A percentile compares a stretch with the other conserved stretches of the same genome.
Conservation (phyloP, 2,113 vertebrate species). For the Hyperopisus bebe region DNA sequence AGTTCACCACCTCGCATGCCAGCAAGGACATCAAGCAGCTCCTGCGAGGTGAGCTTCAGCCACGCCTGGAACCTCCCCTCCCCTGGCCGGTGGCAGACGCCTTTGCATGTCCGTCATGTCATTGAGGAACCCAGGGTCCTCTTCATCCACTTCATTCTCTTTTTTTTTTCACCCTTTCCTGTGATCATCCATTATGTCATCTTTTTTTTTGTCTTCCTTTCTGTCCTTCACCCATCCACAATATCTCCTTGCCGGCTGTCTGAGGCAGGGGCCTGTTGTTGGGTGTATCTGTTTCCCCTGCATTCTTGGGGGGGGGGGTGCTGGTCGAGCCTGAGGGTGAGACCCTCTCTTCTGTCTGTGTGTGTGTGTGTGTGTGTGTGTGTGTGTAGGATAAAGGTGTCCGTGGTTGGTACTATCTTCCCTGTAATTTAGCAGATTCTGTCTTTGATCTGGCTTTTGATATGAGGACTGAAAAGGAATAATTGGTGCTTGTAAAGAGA, state of each 20-base stretch:
- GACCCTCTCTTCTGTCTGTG: not conserved
- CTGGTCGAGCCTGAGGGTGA: not conserved
- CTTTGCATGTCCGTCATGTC: not conserved
- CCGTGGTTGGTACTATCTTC: slow-evolving; percentile 8
- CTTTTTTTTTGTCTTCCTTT: not conserved
- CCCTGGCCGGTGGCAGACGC: not conserved
- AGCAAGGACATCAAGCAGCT: slow-evolving; percentile 97
- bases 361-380: not conserved
- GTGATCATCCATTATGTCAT: not conserved
- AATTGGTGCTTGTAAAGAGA: slow-evolving; percentile 34
- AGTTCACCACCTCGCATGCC: slow-evolving; percentile 94
- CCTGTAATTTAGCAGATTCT: slow-evolving; percentile 33
- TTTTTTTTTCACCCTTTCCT: not conserved
- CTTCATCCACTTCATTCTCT: not conserved
- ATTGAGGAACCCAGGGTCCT: not conserved
- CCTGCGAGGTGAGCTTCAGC: slow-evolving; percentile 70
- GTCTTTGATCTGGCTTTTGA: slow-evolving; percentile 35
- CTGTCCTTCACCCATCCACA: not conserved
- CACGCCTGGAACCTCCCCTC: not conserved
- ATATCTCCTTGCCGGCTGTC: not conserved
- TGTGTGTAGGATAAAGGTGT: not conserved
- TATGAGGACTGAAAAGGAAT: slow-evolving; percentile 35
- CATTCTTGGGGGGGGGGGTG: not conserved
- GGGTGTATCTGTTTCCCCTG: not conserved
- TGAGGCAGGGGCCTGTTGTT: not conserved